Conservation (phyloP, 2,888 invertebrate species). For the Ariolimax columbianus region DNA sequence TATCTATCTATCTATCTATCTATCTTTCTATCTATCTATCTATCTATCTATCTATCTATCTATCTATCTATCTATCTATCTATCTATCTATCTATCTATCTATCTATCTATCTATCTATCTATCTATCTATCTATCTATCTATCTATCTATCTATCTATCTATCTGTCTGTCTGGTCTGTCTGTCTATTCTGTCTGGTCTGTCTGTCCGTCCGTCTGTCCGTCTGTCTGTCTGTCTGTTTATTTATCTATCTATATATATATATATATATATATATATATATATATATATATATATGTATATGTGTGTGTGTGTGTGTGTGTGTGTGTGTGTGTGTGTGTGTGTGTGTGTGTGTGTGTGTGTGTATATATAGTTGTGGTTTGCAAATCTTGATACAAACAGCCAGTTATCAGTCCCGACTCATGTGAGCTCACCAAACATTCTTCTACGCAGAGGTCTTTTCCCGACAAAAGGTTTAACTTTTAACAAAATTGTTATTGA, state of each 20-base stretch:
- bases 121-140: conserved; percentile 8
- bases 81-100: conserved; percentile 8
- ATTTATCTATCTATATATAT: too few relatives aligned
- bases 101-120: conserved; percentile 8
- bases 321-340: conserved; percentile 13
- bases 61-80: conserved; percentile 8
- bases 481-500: too few relatives aligned
- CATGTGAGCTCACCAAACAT: too few relatives aligned
- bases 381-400: too few relatives aligned
- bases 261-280: neutral
- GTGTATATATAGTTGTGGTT: neutral
- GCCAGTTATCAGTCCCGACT: too few relatives aligned
- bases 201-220: too few relatives aligned
- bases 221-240: too few relatives aligned
- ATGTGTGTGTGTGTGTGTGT: neutral
- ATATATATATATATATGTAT: neutral
- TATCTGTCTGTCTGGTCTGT: too few relatives aligned
- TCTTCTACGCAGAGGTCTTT: too few relatives aligned
- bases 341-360: neutral
- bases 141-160: conserved; percentile 5
- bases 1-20: neutral
- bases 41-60: conserved; percentile 8
- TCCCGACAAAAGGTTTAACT: too few relatives aligned
- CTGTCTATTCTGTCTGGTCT: too few relatives aligned
- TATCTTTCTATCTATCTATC: neutral